Base-by-base conservation (phyloP, 1,140 invertebrate genomes). In the Chionoecetes opilio region DNA sequence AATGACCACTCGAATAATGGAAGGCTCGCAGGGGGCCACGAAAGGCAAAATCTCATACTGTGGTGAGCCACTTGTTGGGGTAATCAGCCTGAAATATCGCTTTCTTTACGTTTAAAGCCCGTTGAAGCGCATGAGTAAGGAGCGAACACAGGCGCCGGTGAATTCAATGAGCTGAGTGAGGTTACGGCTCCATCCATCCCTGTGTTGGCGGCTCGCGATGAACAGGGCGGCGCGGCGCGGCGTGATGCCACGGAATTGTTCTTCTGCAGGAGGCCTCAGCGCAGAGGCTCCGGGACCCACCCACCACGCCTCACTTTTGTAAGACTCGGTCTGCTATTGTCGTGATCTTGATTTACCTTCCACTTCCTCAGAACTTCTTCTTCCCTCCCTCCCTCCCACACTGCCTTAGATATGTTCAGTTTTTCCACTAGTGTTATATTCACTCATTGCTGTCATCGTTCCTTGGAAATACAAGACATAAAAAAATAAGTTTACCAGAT, bases 41-140 rank as follows among this genome's bases (percentile, higher is more conserved):
- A 82, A 92, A 92, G 53, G 91, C 53, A 35, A n/a, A 92, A 92
- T 84, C 26, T 85, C 75, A 38, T 82, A 84, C 82, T 92, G 91
- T 38, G 82, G 34, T 41, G n/a, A 38, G 32, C 90, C 91, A 38
- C 75, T 31, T 92, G 34, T 92, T 92, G 91, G 3, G 14, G 32
- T 84, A 92, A n/a, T 41, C 91, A 82, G 11, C 9, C 31, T 82
- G 91, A 92, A 92, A 92, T 92, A 92, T 92, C 91, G 35, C 91
- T 82, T 34, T 38, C 89, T 82, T 38, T 46, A 35, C 32, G 35
- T 38, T 82, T 35, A 82, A 91, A 38, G 91, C n/a, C 91, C 35
- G 41, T 37, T 34, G 75, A 82, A 17, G 0, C 53, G 35, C 75
- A 82, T 92, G 91, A 38, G 63, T 35, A 37, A 92, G 91, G 34